A percentile compares a stretch with the other conserved stretches of the same genome.
phyloP scores from a whole-genome alignment of 2,888 invertebrate genomes.

The Pseudococcus viburni region DNA sequence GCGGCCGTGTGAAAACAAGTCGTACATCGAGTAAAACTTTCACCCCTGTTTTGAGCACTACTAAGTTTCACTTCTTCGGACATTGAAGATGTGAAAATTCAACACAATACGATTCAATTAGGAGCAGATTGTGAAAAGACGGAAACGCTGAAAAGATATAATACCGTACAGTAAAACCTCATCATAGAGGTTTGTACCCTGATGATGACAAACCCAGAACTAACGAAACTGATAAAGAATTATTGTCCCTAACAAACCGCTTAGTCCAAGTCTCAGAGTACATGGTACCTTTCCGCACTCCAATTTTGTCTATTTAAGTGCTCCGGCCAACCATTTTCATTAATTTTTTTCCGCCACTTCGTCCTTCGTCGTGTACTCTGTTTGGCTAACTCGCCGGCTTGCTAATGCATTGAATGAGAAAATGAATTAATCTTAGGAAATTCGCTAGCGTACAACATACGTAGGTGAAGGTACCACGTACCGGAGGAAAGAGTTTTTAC shows the following conservation, averaged over 20 bases:
- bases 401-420: conserved; percentile 7
- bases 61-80: conserved; percentile 42
- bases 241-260: conserved; percentile 50
- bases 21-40: conserved; percentile 19
- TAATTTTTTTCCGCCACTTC: background rate
- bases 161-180: conserved; percentile 39
- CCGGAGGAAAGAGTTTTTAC: background rate
- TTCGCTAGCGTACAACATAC: background rate
- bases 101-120: conserved; percentile 49
- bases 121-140: conserved; percentile 42
- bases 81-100: conserved; percentile 23
- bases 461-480: background rate
- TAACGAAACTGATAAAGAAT: conserved; percentile 52
- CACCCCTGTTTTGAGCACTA: background rate
- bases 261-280: background rate
- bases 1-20: background rate
- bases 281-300: conserved; percentile 21
- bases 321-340: conserved; percentile 10
- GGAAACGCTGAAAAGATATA: conserved; percentile 50
- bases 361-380: background rate
- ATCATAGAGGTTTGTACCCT: conserved; percentile 22
- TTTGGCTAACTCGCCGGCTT: background rate
- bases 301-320: conserved; percentile 20
- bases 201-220: conserved; percentile 49
- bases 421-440: background rate